These are phyloP conservation scores for Aelia acuminata DNA, from an alignment of 2,888 invertebrate species.

Conservation along the genomic window DNA sequence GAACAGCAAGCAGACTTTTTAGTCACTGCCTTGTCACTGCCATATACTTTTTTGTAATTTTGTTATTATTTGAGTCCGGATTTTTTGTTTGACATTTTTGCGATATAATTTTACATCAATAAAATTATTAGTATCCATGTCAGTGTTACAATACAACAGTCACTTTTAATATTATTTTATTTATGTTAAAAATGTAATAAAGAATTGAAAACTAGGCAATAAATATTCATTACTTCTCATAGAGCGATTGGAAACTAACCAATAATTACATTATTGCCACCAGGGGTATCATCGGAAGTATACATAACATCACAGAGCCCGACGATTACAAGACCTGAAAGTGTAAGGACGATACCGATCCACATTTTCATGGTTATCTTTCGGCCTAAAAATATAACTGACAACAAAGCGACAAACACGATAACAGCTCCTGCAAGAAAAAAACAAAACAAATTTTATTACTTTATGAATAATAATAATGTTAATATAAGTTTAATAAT, in stretches of 20 bases:
- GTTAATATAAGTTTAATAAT: too few relatives aligned
- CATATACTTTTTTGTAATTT: too few relatives aligned
- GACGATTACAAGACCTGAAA: constrained; percentile 80
- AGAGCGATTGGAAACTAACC: constrained; percentile 69
- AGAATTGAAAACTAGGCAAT: neutral
- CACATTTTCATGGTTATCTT: constrained; percentile 79
- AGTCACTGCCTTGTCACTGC: too few relatives aligned
- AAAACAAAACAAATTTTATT: neutral
- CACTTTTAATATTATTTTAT: too few relatives aligned
- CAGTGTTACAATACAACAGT: too few relatives aligned
- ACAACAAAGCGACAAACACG: constrained; percentile 89
- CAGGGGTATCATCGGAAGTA: constrained; percentile 65
- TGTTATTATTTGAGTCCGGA: too few relatives aligned
- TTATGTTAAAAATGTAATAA: neutral
- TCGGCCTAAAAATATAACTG: constrained; percentile 83
- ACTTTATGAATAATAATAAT: too few relatives aligned
- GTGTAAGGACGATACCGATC: constrained; percentile 82
- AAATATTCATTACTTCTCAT: neutral
- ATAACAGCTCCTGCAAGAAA: constrained; percentile 80
- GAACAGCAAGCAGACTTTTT: too few relatives aligned
- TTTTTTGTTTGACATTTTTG: too few relatives aligned
- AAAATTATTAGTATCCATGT: too few relatives aligned
- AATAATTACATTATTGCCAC: constrained; percentile 82
- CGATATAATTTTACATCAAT: too few relatives aligned
- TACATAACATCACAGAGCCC: constrained; percentile 81